phyloP scores from a whole-genome alignment of 2,797 vertebrate genomes.

The Tarsius wallacei region DNA sequence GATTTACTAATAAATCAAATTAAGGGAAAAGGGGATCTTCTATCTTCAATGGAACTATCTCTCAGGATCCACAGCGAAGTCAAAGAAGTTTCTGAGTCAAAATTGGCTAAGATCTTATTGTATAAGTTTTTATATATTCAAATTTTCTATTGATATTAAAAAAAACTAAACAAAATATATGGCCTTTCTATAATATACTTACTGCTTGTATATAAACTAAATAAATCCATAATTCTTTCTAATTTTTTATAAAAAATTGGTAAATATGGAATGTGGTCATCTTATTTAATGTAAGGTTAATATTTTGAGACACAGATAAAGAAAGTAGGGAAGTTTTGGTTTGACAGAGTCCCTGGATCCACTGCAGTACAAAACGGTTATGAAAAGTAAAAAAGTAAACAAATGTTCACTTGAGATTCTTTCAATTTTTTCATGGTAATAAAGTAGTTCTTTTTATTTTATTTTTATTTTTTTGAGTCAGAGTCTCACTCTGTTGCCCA shows the following conservation, averaged over 20 bases:
- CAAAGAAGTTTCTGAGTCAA: not conserved
- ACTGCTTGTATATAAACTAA: not conserved
- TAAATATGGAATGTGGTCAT: not conserved
- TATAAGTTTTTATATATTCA: not conserved
- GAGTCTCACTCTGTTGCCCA: too few relatives aligned
- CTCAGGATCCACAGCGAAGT: not conserved
- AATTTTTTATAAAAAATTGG: not conserved
- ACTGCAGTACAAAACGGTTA: not conserved
- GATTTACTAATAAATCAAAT: not conserved
- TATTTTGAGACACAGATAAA: not conserved
- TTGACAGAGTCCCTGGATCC: not conserved
- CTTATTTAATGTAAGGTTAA: slow-evolving; percentile 21
- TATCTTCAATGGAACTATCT: not conserved
- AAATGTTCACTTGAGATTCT: not conserved
- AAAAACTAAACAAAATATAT: slow-evolving; percentile 21
- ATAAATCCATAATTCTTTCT: not conserved
- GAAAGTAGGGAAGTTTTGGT: not conserved
- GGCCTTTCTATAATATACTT: not conserved
- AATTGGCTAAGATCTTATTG: not conserved
- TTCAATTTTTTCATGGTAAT: not conserved
- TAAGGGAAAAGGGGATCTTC: not conserved
- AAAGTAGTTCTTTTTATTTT: too few relatives aligned
- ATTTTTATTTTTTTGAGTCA: too few relatives aligned
- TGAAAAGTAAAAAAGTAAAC: not conserved
- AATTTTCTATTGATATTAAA: not conserved